Evolutionary conservation across 2,888 invertebrate genomes (phyloP).

Genomic region (Lasioglossum figueresi): DNA sequence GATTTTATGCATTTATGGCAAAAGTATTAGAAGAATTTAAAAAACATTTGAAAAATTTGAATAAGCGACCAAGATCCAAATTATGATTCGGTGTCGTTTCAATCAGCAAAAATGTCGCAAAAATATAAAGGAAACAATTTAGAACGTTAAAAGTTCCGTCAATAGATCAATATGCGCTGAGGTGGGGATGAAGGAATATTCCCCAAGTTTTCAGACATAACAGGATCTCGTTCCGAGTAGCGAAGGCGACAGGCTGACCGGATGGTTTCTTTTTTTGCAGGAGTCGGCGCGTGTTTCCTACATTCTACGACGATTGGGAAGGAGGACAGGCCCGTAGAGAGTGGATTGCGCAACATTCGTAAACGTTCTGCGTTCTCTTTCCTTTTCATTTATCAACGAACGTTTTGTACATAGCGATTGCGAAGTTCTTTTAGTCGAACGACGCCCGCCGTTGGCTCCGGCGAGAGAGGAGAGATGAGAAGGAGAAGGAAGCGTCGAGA

Average conservation of each 20-base stretch:
- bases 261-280: background rate
- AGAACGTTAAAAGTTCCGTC: background rate
- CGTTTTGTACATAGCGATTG: conserved; percentile 76
- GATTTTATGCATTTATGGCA: too few relatives aligned
- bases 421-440: conserved; percentile 68
- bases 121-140: background rate
- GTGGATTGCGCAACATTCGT: conserved; percentile 49
- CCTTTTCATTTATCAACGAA: conserved; percentile 58
- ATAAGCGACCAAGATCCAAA: too few relatives aligned
- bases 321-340: background rate
- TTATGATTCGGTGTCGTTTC: too few relatives aligned
- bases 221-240: background rate
- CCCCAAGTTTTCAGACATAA: background rate
- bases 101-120: too few relatives aligned
- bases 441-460: conserved; percentile 57
- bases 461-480: conserved; percentile 6
- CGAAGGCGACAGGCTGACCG: background rate
- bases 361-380: conserved; percentile 49
- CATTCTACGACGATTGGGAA: background rate
- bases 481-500: conserved; percentile 57
- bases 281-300: background rate
- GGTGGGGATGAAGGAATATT: background rate
- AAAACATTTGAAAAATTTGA: too few relatives aligned
- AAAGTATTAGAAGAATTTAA: too few relatives aligned
- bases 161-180: background rate